Base-by-base conservation (phyloP, 2,113 vertebrate species). In the Hippoglossus stenolepis region DNA sequence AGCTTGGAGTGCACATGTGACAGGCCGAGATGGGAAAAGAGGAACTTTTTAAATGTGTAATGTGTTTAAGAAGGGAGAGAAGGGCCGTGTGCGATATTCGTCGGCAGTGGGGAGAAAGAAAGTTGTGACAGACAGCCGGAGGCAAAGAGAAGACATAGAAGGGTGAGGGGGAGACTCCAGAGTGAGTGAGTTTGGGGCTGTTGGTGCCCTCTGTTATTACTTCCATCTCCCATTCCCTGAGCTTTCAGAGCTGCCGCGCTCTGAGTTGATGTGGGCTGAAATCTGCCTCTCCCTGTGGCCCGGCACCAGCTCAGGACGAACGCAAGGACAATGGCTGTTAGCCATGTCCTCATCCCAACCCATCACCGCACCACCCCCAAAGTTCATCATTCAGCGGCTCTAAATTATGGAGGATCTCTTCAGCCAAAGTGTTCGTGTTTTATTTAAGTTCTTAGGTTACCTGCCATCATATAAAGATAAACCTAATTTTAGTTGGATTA, bases 121-220 rank as follows among this genome's bases (percentile, higher is more conserved):
- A 87, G 70, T 81, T 86, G 83, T 83, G 81, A 80, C 80, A 75
- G 79, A 75, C 24, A 71, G 72, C 85, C 76, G 73, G 80, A 88
- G 79, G 89, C 80, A 80, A 79, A 86, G 67, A 85, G 77, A 62
- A 69, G 89, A n/a, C 17, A 53, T 1, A 21, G 18, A 28, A 21
- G 60, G 23, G 35, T 1, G 21, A 23, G 18, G 20, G 20, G 21
- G 17, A 58, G n/a, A 58, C 64, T 64, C 17, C 31, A 66, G 68
- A 23, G 64, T 63, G 78, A 81, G 65, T 12, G 73, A 79, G 75
- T 78, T 64, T 75, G 70, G 77, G 71, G 79, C 80, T 78, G 83
- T 85, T 84, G 82, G 85, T 66, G 83, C 69, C 79, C 79, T 85
- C 72, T 47, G n/a, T 89, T 88, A 89, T 86, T 86, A 75, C 83